A percentile compares a stretch with the other conserved stretches of the same genome.
phyloP scores from a whole-genome alignment of 2,888 invertebrate genomes.

The Aethes cnicana region DNA sequence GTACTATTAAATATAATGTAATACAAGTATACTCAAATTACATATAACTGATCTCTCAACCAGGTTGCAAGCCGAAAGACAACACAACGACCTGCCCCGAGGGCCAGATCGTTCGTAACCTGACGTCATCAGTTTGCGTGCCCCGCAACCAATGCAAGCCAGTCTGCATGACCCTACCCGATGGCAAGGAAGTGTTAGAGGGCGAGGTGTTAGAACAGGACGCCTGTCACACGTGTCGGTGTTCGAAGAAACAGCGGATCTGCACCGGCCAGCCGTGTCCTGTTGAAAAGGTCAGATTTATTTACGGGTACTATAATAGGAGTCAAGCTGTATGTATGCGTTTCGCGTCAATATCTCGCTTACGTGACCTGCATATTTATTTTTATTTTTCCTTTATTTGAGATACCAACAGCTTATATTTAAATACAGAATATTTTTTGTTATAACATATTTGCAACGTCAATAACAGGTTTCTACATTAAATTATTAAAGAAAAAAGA shows the following conservation, averaged over 20 bases:
- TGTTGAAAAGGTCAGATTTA: constrained; percentile 42
- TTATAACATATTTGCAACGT: too few species aligned
- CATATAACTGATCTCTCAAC: too few species aligned
- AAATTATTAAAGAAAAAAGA: too few species aligned
- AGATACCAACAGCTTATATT: too few species aligned
- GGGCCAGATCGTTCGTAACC: constrained; percentile 88
- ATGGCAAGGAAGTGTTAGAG: constrained; percentile 87
- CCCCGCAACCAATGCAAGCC: constrained; percentile 87
- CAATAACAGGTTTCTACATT: too few species aligned
- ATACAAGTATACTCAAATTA: too few species aligned
- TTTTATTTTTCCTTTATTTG: too few species aligned
- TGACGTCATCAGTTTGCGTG: constrained; percentile 87
- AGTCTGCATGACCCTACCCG: constrained; percentile 84
- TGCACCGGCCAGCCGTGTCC: constrained; percentile 88
- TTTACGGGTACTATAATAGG: too few species aligned
- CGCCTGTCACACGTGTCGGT: constrained; percentile 90
- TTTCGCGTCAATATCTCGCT: too few species aligned
- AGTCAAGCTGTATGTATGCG: not conserved
- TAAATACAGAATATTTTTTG: too few species aligned
- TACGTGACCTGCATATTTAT: too few species aligned
- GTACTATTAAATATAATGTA: too few species aligned
- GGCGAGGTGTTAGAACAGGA: constrained; percentile 90
- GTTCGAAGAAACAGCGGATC: constrained; percentile 85
- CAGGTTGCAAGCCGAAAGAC: constrained; percentile 85
- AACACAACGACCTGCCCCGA: constrained; percentile 85